Evolutionary conservation across 1,140 invertebrate species (phyloP), one percentile per base, ranked within the genome.

Genomic region (Drosophila burlai): DNA sequence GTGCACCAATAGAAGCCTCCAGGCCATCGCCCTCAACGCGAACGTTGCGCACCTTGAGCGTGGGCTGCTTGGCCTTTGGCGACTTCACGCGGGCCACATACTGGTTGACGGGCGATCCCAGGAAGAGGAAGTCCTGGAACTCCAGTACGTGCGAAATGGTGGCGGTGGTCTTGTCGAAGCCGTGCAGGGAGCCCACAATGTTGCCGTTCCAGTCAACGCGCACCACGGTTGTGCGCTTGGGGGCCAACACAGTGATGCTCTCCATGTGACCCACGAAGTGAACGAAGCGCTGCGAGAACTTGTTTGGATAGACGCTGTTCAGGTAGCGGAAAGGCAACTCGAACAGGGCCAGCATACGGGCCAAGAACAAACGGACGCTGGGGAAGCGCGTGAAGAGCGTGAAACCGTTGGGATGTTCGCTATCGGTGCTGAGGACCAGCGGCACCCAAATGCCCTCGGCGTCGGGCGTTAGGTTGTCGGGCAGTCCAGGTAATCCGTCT

Each of bases 401-500:
- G 3, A 69, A 18, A 0, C 94, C 13, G 34, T 74, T 58, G 2
- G 94, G 95, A 92, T 95, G 73, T 50, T 95, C 92, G 31, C 91
- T 83, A 79, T 95, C 94, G 1, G 93, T 80, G n/a, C 93, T 86
- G 0, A 91, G 24, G 0, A 95, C 83, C 10, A 97, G 81, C 2
- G 94, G 94, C 2, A 97, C 94, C 82, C 96, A 95, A 83, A 96
- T 96, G 21, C 96, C 96, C 43, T 95, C 95, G 40, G 73, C 94
- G 84, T 96, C 96, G 9, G 92, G 87, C 36, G 93, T 94, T 52
- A 97, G 93, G 92, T 98, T 97, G 89, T 98, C 97, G 7, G 96
- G 96, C 31, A 94, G 50, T 36, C 97, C 97, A 13, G 97, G 97
- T 58, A 98, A 92, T 36, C 95, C 95, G 74, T 97, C 96, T 8